These are phyloP conservation scores for Rallus limicola DNA, from an alignment of 2,113 vertebrate species.

Conservation along the genomic window DNA sequence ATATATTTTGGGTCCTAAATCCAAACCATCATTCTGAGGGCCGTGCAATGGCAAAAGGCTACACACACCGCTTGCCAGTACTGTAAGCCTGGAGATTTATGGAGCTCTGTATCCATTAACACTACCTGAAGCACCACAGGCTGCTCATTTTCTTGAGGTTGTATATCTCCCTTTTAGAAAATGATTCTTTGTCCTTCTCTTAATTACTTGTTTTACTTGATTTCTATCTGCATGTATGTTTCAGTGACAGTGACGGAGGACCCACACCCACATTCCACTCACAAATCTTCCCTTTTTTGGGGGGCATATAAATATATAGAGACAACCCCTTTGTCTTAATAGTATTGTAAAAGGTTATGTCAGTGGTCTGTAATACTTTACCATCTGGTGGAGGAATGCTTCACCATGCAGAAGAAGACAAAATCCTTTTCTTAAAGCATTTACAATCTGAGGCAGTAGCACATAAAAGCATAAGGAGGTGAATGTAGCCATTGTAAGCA, in stretches of 20 bases:
- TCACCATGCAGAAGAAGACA: neutral
- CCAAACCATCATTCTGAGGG: neutral
- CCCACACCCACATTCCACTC: neutral
- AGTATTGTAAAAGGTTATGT: neutral
- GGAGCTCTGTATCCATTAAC: neutral
- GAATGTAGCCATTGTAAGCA: neutral
- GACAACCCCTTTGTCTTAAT: neutral
- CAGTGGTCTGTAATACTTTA: neutral
- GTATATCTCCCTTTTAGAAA: neutral
- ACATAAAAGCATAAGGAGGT: neutral
- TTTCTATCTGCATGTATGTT: neutral
- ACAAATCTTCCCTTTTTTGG: neutral
- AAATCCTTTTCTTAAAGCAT: neutral
- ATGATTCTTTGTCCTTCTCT: neutral
- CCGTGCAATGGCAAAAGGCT: neutral
- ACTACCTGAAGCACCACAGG: neutral
- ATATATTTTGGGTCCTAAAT: neutral
- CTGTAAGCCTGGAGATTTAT: neutral
- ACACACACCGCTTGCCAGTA: neutral
- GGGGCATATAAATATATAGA: neutral
- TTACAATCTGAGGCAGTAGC: neutral
- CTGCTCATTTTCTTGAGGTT: neutral
- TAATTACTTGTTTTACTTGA: constrained; percentile 7
- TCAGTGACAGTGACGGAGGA: neutral
- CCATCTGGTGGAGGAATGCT: neutral